A percentile compares a stretch with the other conserved stretches of the same genome.
Conservation (phyloP, 2,888 invertebrate species). For the Cheilosia grossa region DNA sequence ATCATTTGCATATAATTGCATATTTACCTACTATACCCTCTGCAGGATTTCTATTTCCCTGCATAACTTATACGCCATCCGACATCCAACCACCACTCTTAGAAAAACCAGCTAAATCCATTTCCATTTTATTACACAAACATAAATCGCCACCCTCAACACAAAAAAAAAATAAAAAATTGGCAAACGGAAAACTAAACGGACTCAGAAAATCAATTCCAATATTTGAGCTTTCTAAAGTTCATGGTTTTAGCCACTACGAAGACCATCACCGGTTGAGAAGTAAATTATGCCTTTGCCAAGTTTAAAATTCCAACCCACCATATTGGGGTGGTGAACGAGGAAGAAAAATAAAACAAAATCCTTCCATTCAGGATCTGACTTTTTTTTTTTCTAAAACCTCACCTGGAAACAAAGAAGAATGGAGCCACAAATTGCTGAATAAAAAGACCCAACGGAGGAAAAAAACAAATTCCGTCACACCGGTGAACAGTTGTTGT, state of each 20-base stretch:
- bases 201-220: slow-evolving; percentile 59
- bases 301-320: slow-evolving; percentile 19
- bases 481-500: slow-evolving; percentile 10
- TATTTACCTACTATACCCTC: slow-evolving; percentile 31
- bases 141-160: slow-evolving; percentile 4
- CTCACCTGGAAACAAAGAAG: slow-evolving; percentile 21
- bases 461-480: slow-evolving; percentile 1
- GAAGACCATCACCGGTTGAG: background rate
- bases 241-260: slow-evolving; percentile 53
- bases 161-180: background rate
- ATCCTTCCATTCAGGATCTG: slow-evolving; percentile 28
- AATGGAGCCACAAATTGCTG: slow-evolving; percentile 53
- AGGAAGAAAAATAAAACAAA: background rate
- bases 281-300: slow-evolving; percentile 32
- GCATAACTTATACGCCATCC: slow-evolving; percentile 30
- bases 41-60: background rate
- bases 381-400: slow-evolving; percentile 44
- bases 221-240: slow-evolving; percentile 58
- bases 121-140: slow-evolving; percentile 28
- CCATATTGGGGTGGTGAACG: background rate
- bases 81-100: background rate
- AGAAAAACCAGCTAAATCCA: slow-evolving; percentile 8
- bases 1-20: slow-evolving; percentile 61
- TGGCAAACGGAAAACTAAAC: slow-evolving; percentile 9
- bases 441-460: background rate